Evolutionary conservation across 2,113 vertebrate genomes (phyloP).

Genomic region (Gobio gobio): DNA sequence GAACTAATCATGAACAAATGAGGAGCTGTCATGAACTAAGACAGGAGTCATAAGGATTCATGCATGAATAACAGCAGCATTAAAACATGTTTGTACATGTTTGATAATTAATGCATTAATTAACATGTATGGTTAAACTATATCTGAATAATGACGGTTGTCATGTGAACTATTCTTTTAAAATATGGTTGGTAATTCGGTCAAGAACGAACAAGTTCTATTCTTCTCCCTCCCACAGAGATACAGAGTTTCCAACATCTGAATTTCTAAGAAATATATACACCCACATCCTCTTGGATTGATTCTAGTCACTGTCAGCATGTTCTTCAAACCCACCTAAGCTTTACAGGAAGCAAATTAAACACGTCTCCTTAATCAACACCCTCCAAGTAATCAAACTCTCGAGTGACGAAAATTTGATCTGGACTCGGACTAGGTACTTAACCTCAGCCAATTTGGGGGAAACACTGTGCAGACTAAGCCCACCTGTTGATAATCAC

Average conservation of each 20-base stretch:
- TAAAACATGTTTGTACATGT: too few relatives aligned
- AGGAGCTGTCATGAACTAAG: too few relatives aligned
- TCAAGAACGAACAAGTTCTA: conserved; percentile 4
- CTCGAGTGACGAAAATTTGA: conserved; percentile 12
- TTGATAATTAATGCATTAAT: too few relatives aligned
- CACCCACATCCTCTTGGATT: conserved; percentile 15
- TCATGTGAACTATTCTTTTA: background rate
- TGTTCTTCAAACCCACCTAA: background rate
- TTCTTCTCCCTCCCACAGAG: conserved; percentile 27
- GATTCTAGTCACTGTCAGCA: background rate
- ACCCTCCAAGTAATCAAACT: conserved; percentile 23
- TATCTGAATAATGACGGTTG: background rate
- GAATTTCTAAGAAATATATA: conserved; percentile 38
- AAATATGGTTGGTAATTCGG: background rate
- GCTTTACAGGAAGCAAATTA: conserved; percentile 17
- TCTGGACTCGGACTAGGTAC: background rate
- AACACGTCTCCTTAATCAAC: conserved; percentile 5
- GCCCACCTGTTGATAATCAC: conserved; percentile 57
- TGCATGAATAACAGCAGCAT: too few relatives aligned
- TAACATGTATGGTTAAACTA: too few relatives aligned
- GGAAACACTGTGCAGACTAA: conserved; percentile 58
- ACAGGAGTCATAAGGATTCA: too few relatives aligned
- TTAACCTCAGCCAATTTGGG: conserved; percentile 32
- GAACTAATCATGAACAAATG: too few relatives aligned
- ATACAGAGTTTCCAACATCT: conserved; percentile 19